Percentiles rank a stretch among this genome's conserved stretches.
Evolutionary conservation across 2,113 vertebrate species (phyloP).

Genomic region (Passer domesticus): DNA sequence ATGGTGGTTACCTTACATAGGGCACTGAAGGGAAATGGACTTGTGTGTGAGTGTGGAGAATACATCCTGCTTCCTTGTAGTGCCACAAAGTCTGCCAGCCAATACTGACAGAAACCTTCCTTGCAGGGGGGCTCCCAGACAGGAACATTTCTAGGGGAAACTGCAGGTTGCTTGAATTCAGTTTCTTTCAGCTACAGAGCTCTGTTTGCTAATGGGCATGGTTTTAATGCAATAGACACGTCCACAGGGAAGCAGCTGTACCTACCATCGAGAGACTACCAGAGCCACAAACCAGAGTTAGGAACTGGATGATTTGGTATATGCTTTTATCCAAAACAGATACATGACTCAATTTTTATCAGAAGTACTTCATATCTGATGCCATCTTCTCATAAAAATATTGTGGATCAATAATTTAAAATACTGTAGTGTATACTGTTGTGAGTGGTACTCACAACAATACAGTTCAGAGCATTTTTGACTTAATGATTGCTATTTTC

Average conservation of each 20-base stretch:
- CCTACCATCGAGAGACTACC: not conserved
- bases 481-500: not conserved
- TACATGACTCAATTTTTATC: not conserved
- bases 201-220: not conserved
- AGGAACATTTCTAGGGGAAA: not conserved
- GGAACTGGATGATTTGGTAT: not conserved
- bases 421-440: not conserved
- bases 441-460: not conserved
- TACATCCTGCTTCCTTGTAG: not conserved
- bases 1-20: not conserved
- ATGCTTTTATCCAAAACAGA: not conserved
- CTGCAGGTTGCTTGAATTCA: not conserved
- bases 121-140: not conserved
- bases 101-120: not conserved
- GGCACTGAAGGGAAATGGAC: not conserved
- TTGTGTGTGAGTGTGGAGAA: not conserved
- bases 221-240: not conserved
- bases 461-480: not conserved
- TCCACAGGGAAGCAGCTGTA: not conserved
- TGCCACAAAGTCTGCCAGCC: not conserved
- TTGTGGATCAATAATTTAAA: not conserved
- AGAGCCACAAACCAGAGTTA: not conserved
- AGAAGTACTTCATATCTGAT: not conserved
- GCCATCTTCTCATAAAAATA: not conserved
- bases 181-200: not conserved